Conservation (phyloP, 2,797 vertebrate species). For the Anolis apletophallus region DNA sequence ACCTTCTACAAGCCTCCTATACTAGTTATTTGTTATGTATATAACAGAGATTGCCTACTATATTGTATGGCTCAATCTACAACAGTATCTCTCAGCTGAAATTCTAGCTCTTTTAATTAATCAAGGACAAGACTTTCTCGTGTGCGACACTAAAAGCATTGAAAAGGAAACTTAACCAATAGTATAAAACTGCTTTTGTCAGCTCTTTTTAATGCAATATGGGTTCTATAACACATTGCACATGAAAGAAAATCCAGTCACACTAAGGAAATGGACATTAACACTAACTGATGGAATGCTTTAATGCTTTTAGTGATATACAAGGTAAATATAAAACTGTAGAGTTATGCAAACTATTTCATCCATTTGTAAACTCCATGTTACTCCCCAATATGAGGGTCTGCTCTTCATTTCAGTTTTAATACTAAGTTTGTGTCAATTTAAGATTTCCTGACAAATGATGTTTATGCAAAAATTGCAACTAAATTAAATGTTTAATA, state of each 20-base stretch:
- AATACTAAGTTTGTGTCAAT: background rate
- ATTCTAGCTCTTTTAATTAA: background rate
- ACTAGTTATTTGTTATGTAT: too few species aligned
- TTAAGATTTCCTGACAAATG: background rate
- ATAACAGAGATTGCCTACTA: too few species aligned
- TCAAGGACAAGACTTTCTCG: background rate
- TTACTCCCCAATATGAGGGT: background rate
- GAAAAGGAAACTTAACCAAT: constrained; percentile 5
- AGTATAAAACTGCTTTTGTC: background rate
- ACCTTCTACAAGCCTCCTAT: too few species aligned
- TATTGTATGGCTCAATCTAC: background rate
- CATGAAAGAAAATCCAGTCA: constrained; percentile 2
- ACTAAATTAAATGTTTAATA: constrained; percentile 18
- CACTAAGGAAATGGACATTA: background rate
- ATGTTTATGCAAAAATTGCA: constrained; percentile 9
- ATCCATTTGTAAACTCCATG: background rate
- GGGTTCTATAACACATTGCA: background rate
- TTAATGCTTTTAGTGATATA: background rate
- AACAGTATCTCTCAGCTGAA: background rate
- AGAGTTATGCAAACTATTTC: background rate
- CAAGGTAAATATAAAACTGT: constrained; percentile 12
- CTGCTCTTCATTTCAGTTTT: background rate
- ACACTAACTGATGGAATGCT: background rate
- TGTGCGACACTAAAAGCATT: background rate
- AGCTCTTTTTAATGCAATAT: background rate